Conservation (phyloP, 2,888 invertebrate species). For the Xestia ashworthii region DNA sequence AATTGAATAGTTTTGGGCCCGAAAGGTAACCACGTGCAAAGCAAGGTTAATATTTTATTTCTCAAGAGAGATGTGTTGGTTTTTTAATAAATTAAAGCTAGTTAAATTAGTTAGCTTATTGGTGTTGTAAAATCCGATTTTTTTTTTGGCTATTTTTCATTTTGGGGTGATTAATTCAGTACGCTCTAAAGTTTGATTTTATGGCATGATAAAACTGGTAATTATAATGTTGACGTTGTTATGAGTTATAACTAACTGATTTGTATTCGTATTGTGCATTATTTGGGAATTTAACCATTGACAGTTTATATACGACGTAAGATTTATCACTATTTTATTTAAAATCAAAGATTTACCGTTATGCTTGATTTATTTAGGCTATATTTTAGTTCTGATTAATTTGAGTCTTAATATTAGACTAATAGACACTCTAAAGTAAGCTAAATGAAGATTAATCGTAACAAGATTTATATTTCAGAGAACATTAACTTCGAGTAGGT, state of each 20-base stretch:
- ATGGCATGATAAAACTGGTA: slow-evolving; percentile 26
- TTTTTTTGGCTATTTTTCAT: not conserved
- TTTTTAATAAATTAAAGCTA: not conserved
- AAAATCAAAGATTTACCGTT: not conserved
- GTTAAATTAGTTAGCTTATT: slow-evolving; percentile 5
- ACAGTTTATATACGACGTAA: slow-evolving; percentile 7
- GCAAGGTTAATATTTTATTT: not conserved
- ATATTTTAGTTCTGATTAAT: slow-evolving; percentile 33
- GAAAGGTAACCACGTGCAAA: not conserved
- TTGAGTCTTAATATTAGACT: slow-evolving; percentile 2
- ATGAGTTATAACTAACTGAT: slow-evolving; percentile 19
- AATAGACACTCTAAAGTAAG: slow-evolving; percentile 1
- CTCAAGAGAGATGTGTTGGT: not conserved
- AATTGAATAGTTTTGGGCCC: not conserved
- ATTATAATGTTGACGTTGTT: slow-evolving; percentile 30
- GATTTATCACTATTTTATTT: slow-evolving; percentile 18
- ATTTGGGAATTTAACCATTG: not conserved
- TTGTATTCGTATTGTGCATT: slow-evolving; percentile 20
- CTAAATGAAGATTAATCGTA: slow-evolving; percentile 34
- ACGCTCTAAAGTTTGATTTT: slow-evolving; percentile 14
- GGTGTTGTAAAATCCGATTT: not conserved
- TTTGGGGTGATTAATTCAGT: not conserved
- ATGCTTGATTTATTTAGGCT: not conserved
- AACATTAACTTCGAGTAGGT: slow-evolving; percentile 19
- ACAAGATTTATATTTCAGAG: slow-evolving; percentile 19